phyloP scores from a whole-genome alignment of 1,140 invertebrate species.

The Chironomus striatipennis region DNA sequence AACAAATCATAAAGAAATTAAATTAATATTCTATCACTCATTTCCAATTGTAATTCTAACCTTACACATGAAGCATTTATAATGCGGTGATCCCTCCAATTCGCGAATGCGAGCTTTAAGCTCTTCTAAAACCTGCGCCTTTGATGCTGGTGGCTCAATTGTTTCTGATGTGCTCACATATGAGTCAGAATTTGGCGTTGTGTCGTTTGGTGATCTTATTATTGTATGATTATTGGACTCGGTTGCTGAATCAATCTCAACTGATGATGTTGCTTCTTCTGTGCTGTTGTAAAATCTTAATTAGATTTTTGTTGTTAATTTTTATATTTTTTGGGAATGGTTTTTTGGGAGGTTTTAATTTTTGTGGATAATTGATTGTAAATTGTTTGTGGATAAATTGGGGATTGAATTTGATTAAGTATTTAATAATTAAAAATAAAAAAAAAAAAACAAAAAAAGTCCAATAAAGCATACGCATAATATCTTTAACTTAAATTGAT shows the following conservation, averaged over 20 bases:
- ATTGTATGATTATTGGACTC: constrained; percentile 20
- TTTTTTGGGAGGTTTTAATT: not conserved
- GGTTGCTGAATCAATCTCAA: constrained; percentile 24
- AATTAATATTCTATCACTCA: constrained; percentile 25
- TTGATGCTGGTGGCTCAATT: constrained; percentile 23
- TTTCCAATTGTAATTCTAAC: constrained; percentile 35
- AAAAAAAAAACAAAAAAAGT: too few species aligned
- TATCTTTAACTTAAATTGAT: too few species aligned
- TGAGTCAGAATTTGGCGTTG: constrained; percentile 24
- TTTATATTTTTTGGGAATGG: not conserved
- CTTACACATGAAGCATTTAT: constrained; percentile 43
- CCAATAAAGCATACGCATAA: too few species aligned
- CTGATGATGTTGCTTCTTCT: constrained; percentile 31
- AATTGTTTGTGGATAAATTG: too few species aligned
- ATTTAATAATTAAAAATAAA: too few species aligned
- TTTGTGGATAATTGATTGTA: too few species aligned
- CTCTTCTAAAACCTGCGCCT: constrained; percentile 25
- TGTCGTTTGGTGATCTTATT: not conserved
- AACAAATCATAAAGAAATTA: not conserved
- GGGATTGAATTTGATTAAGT: too few species aligned
- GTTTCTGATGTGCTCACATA: constrained; percentile 26
- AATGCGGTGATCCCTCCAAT: constrained; percentile 30
- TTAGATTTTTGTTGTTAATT: not conserved
- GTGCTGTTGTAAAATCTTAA: constrained; percentile 26
- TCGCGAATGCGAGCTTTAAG: constrained; percentile 24